Evolutionary conservation across 2,113 vertebrate genomes (phyloP).

Genomic region (Sialia sialis): DNA sequence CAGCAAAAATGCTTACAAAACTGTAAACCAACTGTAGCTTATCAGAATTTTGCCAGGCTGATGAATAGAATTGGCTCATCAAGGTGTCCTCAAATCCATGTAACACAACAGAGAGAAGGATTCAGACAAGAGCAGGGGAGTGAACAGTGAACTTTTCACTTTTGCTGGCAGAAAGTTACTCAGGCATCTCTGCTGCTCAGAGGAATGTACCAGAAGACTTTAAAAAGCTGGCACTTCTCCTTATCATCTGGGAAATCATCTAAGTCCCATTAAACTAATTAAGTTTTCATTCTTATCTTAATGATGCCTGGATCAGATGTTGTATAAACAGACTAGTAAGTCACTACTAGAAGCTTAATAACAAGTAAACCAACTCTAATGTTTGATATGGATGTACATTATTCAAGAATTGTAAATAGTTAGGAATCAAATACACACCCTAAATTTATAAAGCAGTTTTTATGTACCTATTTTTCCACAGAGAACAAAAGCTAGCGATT

Average conservation of each 20-base stretch:
- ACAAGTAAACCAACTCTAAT: not conserved
- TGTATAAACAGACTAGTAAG: not conserved
- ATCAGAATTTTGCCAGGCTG: slow-evolving; percentile 12
- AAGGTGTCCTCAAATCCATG: not conserved
- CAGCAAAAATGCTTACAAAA: slow-evolving; percentile 27
- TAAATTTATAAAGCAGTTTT: not conserved
- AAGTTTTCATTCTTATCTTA: not conserved
- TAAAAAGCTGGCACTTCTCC: not conserved
- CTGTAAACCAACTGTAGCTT: not conserved
- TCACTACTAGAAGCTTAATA: not conserved
- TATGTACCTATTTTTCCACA: not conserved
- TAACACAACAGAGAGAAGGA: not conserved
- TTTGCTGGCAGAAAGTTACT: not conserved
- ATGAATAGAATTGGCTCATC: slow-evolving; percentile 19
- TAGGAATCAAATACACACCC: not conserved
- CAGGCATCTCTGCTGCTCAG: not conserved
- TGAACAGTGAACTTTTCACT: not conserved
- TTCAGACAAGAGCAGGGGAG: not conserved
- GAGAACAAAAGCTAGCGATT: not conserved
- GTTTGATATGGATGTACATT: not conserved
- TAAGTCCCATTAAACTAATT: not conserved
- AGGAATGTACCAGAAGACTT: not conserved
- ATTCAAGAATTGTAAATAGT: not conserved
- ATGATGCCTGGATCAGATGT: not conserved
- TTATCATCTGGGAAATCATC: not conserved